Evolutionary conservation across 2,888 invertebrate species (phyloP), one percentile per base, ranked within the genome.

Genomic region (Endotricha flammealis): DNA sequence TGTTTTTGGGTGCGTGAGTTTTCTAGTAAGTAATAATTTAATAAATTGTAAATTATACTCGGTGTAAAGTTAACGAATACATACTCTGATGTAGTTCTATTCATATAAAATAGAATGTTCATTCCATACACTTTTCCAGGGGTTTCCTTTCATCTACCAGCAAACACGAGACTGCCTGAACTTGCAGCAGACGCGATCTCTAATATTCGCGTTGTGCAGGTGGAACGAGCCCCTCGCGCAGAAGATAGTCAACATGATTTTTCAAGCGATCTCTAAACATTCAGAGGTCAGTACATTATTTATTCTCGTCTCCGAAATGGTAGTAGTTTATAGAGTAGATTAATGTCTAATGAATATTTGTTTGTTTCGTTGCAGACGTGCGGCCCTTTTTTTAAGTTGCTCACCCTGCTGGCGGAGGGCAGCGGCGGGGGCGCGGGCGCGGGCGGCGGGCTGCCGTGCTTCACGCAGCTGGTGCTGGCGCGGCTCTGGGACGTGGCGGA

Each of bases 91-190:
- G n/a, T n/a, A n/a, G n/a, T n/a, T n/a, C n/a, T n/a, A n/a, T n/a
- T n/a, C n/a, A n/a, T n/a, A n/a, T n/a, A n/a, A n/a, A n/a, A n/a
- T n/a, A n/a, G n/a, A n/a, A n/a, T n/a, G n/a, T n/a, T n/a, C n/a
- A n/a, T n/a, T n/a, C n/a, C n/a, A n/a, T n/a, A n/a, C n/a, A n/a
- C n/a, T n/a, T n/a, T n/a, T n/a, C n/a, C 75, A 94, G 92, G 95
- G 95, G 8, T 97, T 96, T 73, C 95, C 96, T 16, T 98, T 98
- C 79, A 83, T 98, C 44, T 95, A 95, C 75, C 97, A 97, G 79
- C 97, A 97, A 88, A 96, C 97, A 33, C 93, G 96, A 50, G 98
- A 98, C 78, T 94, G 94, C 57, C 93, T 97, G 44, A 97, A 97
- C 82, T 88, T 96, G 25, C 93, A 95, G 64, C 96, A 97, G 80